Evolutionary conservation across 2,797 vertebrate species (phyloP).

Genomic region (Adelosebastes latens): DNA sequence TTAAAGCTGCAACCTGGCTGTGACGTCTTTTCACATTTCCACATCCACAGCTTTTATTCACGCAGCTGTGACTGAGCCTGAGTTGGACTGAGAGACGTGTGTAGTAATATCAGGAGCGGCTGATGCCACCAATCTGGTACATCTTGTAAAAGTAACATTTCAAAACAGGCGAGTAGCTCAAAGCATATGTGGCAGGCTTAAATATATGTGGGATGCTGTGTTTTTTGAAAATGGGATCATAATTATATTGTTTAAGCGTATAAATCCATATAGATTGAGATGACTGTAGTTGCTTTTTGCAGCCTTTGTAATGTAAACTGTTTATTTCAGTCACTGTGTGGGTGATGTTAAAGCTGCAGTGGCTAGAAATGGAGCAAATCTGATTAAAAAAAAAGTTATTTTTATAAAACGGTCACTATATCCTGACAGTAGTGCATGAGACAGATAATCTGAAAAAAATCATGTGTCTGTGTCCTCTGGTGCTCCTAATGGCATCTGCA

Average conservation of each 20-base stretch:
- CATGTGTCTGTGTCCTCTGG: no score
- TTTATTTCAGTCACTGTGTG: constrained; percentile 10
- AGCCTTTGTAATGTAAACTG: not conserved
- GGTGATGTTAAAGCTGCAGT: not conserved
- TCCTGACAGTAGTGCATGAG: no score
- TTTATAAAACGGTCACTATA: no score
- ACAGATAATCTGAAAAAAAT: no score
- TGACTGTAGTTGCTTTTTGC: not conserved
- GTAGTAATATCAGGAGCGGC: not conserved
- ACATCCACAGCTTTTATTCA: constrained; percentile 8
- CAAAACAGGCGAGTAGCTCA: constrained; percentile 4
- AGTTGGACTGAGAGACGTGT: not conserved
- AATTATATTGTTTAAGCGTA: not conserved
- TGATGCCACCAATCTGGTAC: constrained; percentile 9
- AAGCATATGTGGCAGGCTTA: constrained; percentile 14
- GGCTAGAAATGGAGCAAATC: no score
- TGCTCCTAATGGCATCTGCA: no score
- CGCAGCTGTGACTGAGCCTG: not conserved
- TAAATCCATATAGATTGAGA: constrained; percentile 7
- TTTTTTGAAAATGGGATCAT: constrained; percentile 3
- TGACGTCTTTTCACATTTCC: not conserved
- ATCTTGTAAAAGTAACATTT: constrained; percentile 6
- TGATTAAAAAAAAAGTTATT: no score
- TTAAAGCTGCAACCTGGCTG: not conserved
- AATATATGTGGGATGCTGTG: not conserved